These are phyloP conservation scores for Bruchidius siliquastri DNA, from an alignment of 2,888 invertebrate species.

Conservation along the genomic window DNA sequence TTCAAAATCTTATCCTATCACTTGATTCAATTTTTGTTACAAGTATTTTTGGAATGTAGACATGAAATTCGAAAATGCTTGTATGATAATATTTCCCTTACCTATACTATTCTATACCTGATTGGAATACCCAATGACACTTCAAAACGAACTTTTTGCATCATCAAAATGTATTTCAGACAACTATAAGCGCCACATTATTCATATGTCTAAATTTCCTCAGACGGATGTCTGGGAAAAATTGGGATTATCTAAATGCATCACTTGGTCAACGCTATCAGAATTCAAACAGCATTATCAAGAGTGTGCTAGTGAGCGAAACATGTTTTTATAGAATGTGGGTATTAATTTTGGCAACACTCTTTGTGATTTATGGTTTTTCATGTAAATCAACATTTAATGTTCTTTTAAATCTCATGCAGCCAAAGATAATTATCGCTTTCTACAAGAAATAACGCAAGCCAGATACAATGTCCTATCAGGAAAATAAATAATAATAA, in stretches of 20 bases:
- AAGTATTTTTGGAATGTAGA: too few species aligned
- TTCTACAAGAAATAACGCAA: too few species aligned
- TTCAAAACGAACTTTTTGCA: neutral
- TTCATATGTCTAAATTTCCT: neutral
- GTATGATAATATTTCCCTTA: too few species aligned
- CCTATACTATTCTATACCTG: too few species aligned
- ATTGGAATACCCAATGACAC: neutral
- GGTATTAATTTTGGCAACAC: neutral
- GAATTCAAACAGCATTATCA: neutral
- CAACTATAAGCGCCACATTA: neutral
- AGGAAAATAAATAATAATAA: too few species aligned
- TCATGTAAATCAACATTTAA: neutral
- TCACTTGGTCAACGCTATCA: too few species aligned
- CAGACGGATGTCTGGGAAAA: neutral
- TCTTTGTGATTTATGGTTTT: neutral
- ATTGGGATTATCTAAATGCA: neutral
- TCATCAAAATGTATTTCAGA: neutral
- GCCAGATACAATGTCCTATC: too few species aligned
- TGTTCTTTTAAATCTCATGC: too few species aligned
- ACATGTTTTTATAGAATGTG: neutral
- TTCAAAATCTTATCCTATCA: too few species aligned
- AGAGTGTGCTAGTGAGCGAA: neutral
- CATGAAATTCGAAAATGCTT: neutral
- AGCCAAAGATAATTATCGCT: too few species aligned
- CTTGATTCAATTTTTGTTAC: too few species aligned